A percentile compares a stretch with the other conserved stretches of the same genome.
Evolutionary conservation across 2,797 vertebrate genomes (phyloP).

Genomic region (Chloroceryle amazona): DNA sequence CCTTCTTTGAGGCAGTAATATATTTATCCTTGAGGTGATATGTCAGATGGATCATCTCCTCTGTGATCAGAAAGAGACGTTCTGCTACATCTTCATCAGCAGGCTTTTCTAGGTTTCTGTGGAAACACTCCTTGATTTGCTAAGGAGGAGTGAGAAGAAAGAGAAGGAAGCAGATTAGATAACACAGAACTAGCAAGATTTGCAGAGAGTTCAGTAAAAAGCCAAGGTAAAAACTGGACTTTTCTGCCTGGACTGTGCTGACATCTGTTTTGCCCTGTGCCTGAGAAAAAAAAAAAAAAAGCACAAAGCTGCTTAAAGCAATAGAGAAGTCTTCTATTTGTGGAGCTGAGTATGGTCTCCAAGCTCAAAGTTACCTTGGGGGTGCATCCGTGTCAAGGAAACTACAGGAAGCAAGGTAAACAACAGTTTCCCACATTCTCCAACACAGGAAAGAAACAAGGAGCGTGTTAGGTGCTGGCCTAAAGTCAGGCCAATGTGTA

Average conservation of each 20-base stretch:
- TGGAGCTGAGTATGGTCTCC: neutral
- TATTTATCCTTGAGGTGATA: slow-evolving; percentile 82
- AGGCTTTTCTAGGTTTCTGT: slow-evolving; percentile 78
- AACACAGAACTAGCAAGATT: neutral
- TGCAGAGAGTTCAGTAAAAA: neutral
- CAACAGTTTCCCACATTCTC: neutral
- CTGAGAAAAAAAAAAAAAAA: neutral
- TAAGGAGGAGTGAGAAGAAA: slow-evolving; percentile 11
- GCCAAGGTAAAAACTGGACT: neutral
- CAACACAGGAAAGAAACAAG: neutral
- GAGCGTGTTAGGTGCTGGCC: neutral
- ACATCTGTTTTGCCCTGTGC: neutral
- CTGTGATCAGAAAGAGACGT: slow-evolving; percentile 78
- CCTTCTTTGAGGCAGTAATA: slow-evolving; percentile 81
- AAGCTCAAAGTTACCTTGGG: neutral
- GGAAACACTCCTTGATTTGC: slow-evolving; percentile 87
- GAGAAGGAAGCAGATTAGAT: neutral
- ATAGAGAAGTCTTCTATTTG: neutral
- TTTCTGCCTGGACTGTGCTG: neutral
- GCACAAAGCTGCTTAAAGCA: neutral
- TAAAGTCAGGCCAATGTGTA: neutral
- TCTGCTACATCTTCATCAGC: slow-evolving; percentile 85
- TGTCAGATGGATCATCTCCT: slow-evolving; percentile 81
- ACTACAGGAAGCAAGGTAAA: neutral
- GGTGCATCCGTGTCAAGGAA: neutral